phyloP scores from a whole-genome alignment of 2,888 invertebrate genomes.

The Subacronicta megacephala region DNA sequence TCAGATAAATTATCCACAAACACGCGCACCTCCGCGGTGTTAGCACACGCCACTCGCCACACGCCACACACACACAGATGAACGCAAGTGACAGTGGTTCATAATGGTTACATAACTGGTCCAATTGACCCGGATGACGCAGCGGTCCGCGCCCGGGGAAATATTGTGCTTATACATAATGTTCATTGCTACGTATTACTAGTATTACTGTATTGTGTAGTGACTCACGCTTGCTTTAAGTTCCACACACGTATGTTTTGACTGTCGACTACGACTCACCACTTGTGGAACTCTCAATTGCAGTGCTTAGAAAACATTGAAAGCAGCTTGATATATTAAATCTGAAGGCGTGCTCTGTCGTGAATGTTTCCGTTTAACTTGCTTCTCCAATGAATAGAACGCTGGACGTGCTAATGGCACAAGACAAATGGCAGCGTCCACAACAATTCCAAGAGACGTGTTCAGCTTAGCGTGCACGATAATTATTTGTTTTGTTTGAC shows the following conservation, averaged over 20 bases:
- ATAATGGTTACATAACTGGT: constrained; percentile 68
- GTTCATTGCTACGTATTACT: constrained; percentile 21
- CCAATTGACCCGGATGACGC: constrained; percentile 79
- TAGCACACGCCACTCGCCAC: constrained; percentile 4
- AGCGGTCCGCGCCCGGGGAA: constrained; percentile 26
- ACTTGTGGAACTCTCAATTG: constrained; percentile 14
- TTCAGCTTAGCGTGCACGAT: constrained; percentile 12
- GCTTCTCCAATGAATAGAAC: constrained; percentile 15
- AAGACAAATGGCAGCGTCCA: constrained; percentile 37
- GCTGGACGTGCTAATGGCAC: constrained; percentile 19
- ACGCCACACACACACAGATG: constrained; percentile 18
- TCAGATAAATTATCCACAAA: constrained; percentile 36
- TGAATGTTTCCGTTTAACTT: constrained; percentile 11
- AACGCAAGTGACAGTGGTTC: constrained; percentile 61
- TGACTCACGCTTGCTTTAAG: constrained; percentile 33
- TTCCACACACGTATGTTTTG: constrained; percentile 37
- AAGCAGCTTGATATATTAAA: constrained; percentile 18
- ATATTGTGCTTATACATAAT: constrained; percentile 31
- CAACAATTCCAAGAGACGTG: constrained; percentile 30
- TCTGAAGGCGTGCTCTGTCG: constrained; percentile 11
- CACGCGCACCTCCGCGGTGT: constrained; percentile 12
- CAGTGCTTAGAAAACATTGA: constrained; percentile 11
- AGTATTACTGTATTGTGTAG: constrained; percentile 5
- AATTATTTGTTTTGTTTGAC: constrained; percentile 42
- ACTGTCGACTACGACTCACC: constrained; percentile 12